Conservation (phyloP, 2,797 vertebrate species). For the Micropoecilia bifurca region DNA sequence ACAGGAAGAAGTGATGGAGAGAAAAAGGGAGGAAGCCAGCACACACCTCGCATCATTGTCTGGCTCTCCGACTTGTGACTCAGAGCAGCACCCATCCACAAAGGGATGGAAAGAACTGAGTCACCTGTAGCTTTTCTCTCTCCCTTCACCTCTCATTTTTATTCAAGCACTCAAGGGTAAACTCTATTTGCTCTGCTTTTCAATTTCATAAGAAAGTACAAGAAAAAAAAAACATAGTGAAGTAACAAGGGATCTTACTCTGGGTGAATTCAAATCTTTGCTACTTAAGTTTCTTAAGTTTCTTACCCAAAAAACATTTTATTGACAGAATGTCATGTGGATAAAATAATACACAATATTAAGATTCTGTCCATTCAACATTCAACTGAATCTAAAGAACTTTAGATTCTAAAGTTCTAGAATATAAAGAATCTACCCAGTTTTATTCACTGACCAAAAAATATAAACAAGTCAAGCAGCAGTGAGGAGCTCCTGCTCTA, state of each 20-base stretch:
- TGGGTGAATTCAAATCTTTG: background rate
- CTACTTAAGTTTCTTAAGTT: background rate
- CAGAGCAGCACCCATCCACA: conserved; percentile 21
- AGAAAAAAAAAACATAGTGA: background rate
- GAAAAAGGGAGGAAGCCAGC: conserved; percentile 41
- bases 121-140: conserved; percentile 40
- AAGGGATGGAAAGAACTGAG: conserved; percentile 34
- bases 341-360: background rate
- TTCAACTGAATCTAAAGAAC: background rate
- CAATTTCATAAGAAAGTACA: background rate
- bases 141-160: conserved; percentile 28
- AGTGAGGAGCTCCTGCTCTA: background rate
- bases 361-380: background rate
- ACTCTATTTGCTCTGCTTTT: conserved; percentile 9
- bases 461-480: background rate
- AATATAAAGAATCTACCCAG: background rate
- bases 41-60: conserved; percentile 39
- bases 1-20: conserved; percentile 36
- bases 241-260: background rate
- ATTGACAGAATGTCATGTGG: background rate
- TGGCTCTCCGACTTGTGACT: conserved; percentile 34
- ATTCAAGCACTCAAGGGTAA: conserved; percentile 24
- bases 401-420: too few relatives aligned
- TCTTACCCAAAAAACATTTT: background rate
- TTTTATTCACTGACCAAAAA: background rate